Evolutionary conservation across 2,113 vertebrate genomes (phyloP), one percentile per base, ranked within the genome.

Genomic region (Trematocara unimaculatum): DNA sequence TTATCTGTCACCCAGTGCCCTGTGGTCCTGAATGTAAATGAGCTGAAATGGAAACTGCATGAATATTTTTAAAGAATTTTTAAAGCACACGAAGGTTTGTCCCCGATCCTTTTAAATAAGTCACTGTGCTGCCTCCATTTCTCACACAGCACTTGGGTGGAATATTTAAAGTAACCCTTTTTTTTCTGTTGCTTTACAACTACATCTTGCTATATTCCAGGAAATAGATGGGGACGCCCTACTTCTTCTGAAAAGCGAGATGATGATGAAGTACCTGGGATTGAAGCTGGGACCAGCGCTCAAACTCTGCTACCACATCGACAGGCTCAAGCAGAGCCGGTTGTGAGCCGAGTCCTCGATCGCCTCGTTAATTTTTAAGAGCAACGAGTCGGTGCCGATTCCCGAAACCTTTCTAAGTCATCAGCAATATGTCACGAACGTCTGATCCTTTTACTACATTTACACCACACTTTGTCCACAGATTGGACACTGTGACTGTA

Each of bases 221-320:
- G 98, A 99, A 95, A 99, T 99, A 72, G 98, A 99, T 20, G 98
- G 98, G 81, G 97, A 98, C 31, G 98, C 98, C 82, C 95, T 99
- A 79, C 85, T 99, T 80, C 90, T 99, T 93, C 96, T 99, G 95
- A 99, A 97, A 95, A 99, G 98, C 15, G 98, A 99, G 93, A 98
- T 98, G 98, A 97, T 99, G 95, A 99, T 99, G 98, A 99, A 99
- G 94, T 99, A 99, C 92, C 94, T 99, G 94, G 98, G 98, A 91
- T 96, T 99, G 91, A 99, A 99, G 95, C 95, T 99, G 88, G 98
- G 98, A 62, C 98, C 98, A 0, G 98, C 98, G 0, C 96, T 99
- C 90, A 99, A 99, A 95, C 97, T 99, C 80, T 99, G 98, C 90
- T 98, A 98, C 96, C 98, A 99, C 94, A 99, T 99, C 9, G 98